These are phyloP conservation scores for Branchipolynoe longqiensis DNA, from an alignment of 2,888 invertebrate genomes.

Conservation along the genomic window DNA sequence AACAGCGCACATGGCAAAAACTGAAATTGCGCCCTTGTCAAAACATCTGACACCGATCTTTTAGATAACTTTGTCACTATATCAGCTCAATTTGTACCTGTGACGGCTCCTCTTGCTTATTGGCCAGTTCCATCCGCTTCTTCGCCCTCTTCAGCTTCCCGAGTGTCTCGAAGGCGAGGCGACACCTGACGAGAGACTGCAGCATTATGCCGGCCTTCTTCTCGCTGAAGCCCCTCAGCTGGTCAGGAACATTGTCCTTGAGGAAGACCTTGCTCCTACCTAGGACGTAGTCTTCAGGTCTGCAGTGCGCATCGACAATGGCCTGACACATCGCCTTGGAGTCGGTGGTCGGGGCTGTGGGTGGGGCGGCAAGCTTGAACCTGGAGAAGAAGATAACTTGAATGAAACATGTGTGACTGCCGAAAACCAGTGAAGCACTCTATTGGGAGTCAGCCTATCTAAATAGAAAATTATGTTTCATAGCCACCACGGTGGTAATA, in stretches of 20 bases:
- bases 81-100: neutral
- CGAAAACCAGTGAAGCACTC: no score
- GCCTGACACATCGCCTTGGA: slow-evolving; percentile 13
- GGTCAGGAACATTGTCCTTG: slow-evolving; percentile 57
- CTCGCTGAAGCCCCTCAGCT: slow-evolving; percentile 1
- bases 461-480: no score
- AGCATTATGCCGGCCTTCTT: slow-evolving; percentile 37
- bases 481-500: no score
- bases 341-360: no score
- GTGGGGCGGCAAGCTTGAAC: slow-evolving; percentile 4
- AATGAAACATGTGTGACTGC: no score
- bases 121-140: neutral
- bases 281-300: slow-evolving; percentile 21
- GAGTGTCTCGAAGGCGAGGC: neutral
- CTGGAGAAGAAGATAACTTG: neutral
- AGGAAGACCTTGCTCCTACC: slow-evolving; percentile 53
- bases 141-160: slow-evolving; percentile 6
- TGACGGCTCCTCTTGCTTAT: neutral
- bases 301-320: neutral
- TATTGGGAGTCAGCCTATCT: no score
- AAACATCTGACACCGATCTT: no score
- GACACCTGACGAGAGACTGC: slow-evolving; percentile 28
- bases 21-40: no score
- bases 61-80: no score
- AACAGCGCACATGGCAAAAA: no score